Evolutionary conservation across 2,113 vertebrate species (phyloP).

Genomic region (Nematolebias whitei): DNA sequence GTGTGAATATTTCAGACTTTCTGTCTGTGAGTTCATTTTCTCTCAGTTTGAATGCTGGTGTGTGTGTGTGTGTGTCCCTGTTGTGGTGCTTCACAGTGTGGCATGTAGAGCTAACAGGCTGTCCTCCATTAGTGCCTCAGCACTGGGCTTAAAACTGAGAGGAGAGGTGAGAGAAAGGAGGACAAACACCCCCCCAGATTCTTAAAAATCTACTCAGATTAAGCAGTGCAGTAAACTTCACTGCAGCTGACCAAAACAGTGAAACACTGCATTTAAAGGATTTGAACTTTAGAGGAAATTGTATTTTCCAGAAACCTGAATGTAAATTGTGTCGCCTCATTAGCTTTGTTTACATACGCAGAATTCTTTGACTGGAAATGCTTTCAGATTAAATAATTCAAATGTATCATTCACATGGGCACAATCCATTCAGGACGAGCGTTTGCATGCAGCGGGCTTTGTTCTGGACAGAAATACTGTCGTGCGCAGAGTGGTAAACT

Average conservation of each 20-base stretch:
- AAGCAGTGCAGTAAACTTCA: slow-evolving; percentile 9
- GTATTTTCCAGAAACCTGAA: neutral
- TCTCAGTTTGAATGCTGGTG: slow-evolving; percentile 6
- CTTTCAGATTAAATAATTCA: too few species aligned
- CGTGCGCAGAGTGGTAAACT: too few species aligned
- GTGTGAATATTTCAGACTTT: neutral
- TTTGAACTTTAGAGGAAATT: too few species aligned
- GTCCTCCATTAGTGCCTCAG: slow-evolving; percentile 72
- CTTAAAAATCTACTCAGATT: slow-evolving; percentile 26
- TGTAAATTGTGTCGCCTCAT: neutral
- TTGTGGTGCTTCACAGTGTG: slow-evolving; percentile 55
- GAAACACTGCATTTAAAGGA: neutral
- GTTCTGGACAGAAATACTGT: too few species aligned
- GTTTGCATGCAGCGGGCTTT: too few species aligned
- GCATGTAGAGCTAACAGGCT: slow-evolving; percentile 72
- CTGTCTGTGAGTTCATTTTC: slow-evolving; percentile 11
- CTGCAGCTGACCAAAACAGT: slow-evolving; percentile 8
- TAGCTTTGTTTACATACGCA: too few species aligned
- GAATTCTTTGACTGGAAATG: too few species aligned
- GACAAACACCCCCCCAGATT: slow-evolving; percentile 16
- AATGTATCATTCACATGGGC: too few species aligned
- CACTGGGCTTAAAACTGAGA: slow-evolving; percentile 58
- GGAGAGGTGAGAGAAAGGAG: slow-evolving; percentile 29
- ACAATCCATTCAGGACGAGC: too few species aligned
- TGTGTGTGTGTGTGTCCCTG: slow-evolving; percentile 42